Evolutionary conservation across 2,797 vertebrate species (phyloP), one percentile per base, ranked within the genome.

Genomic region (Cephalopachus bancanus): DNA sequence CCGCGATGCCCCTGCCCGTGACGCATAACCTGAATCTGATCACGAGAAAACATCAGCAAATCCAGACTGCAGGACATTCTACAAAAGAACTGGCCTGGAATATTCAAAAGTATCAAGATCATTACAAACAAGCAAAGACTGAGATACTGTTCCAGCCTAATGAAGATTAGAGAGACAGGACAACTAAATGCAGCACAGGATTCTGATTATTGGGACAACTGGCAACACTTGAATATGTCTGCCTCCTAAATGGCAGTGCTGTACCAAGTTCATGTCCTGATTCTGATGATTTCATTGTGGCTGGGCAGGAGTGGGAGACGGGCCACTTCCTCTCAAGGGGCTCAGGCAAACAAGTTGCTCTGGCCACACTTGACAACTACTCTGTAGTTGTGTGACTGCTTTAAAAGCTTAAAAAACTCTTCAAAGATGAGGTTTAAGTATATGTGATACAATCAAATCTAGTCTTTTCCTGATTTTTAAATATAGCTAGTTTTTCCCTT

Each of bases 381-480:
- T 51, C n/a, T 60, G n/a, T 14, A 92, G n/a, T 44, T 37, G 26
- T 89, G 55, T 75, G 22, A 85, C 26, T 59, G 33, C 74, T 87
- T 75, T 17, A 74, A 78, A 67, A 55, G 7, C 51, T 64, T 49
- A 33, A 72, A 51, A n/a, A 69, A 15, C 24, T 55, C 22, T 57
- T 91, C 69, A 0, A 17, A 33, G 78, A 89, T 79, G 12, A 81
- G 22, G 14, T 62, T 9, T 17, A 71, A 65, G 30, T 53, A 89
- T 28, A 96, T 33, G 26, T 22, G 49, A 64, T 62, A 83, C 7
- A 59, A 71, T 10, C n/a, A 14, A 91, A 74, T 62, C 16, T 88
- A 87, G 28, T 16, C 24, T n/a, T 91, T 57, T 92, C 51, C 60
- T 67, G 33, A 44, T 78, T 93, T 92, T 65, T 67, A 86, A 83